Evolutionary conservation across 2,888 invertebrate species (phyloP).

Genomic region (Drosophila nr. perissopoda): DNA sequence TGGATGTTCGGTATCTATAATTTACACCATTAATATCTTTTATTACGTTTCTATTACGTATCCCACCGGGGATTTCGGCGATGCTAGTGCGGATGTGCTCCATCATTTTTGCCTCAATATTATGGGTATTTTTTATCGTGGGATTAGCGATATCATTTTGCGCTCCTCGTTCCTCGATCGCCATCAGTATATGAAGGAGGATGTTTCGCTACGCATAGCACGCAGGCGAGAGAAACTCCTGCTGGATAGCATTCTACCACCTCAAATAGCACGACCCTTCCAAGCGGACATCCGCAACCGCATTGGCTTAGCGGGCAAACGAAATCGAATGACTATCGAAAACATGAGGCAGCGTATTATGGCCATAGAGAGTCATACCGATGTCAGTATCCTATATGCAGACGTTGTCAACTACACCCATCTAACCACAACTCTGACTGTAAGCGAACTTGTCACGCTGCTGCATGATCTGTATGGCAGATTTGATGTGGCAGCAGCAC

Average conservation of each 20-base stretch:
- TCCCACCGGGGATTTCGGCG: not conserved
- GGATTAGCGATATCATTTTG: constrained; percentile 46
- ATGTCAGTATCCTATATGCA: constrained; percentile 95
- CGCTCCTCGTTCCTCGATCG: constrained; percentile 65
- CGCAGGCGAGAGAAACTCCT: constrained; percentile 82
- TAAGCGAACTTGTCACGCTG: constrained; percentile 92
- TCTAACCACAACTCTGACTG: constrained; percentile 91
- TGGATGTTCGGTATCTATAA: constrained; percentile 6
- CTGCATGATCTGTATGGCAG: constrained; percentile 95
- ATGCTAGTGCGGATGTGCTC: constrained; percentile 10
- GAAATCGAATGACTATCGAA: accelerated
- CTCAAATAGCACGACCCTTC: constrained; percentile 90
- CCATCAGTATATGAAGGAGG: constrained; percentile 57
- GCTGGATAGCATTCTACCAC: constrained; percentile 93
- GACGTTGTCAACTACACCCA: constrained; percentile 96
- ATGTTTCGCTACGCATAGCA: constrained; percentile 39
- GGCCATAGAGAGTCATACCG: constrained; percentile 93
- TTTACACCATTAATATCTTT: constrained; percentile 1
- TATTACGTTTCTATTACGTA: not conserved
- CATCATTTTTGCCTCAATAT: constrained; percentile 48
- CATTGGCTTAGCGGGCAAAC: constrained; percentile 71
- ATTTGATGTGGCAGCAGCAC: constrained; percentile 95
- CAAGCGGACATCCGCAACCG: constrained; percentile 87
- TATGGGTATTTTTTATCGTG: constrained; percentile 52
- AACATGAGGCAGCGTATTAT: constrained; percentile 20